Conservation (phyloP, 2,888 invertebrate genomes). For the Yponomeuta cagnagella region DNA sequence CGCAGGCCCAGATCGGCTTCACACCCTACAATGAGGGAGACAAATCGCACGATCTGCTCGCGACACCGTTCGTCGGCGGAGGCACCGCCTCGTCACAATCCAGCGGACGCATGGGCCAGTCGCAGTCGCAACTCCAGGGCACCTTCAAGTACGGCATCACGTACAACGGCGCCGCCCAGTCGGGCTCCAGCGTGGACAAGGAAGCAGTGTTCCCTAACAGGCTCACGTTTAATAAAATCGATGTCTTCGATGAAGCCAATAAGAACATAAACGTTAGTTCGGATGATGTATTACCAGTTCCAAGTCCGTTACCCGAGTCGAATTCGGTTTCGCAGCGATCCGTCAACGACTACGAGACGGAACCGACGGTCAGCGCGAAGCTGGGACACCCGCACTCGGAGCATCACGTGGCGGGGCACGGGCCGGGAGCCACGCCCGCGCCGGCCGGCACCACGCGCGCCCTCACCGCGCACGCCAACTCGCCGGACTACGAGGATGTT, state of each 20-base stretch:
- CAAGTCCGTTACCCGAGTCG: not conserved
- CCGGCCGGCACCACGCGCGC: slow-evolving; percentile 50
- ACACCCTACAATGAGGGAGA: slow-evolving; percentile 82
- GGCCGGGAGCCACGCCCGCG: slow-evolving; percentile 30
- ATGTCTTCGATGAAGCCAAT: slow-evolving; percentile 58
- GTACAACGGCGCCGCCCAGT: slow-evolving; percentile 88
- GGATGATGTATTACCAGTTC: not conserved
- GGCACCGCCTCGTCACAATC: slow-evolving; percentile 88
- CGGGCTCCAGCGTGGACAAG: slow-evolving; percentile 83
- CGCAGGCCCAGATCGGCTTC: slow-evolving; percentile 92
- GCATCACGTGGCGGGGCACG: slow-evolving; percentile 41
- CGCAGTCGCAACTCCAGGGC: slow-evolving; percentile 89
- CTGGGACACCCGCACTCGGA: slow-evolving; percentile 51
- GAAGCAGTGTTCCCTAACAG: slow-evolving; percentile 63
- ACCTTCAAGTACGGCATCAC: slow-evolving; percentile 86
- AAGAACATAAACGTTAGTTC: slow-evolving; percentile 40
- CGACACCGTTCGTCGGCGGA: slow-evolving; percentile 81
- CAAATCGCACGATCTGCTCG: slow-evolving; percentile 60
- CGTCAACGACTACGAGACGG: not conserved
- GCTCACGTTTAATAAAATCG: slow-evolving; percentile 59
- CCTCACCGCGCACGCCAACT: slow-evolving; percentile 43
- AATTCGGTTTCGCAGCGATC: not conserved
- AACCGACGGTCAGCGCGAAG: slow-evolving; percentile 20
- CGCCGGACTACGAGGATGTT: slow-evolving; percentile 54
- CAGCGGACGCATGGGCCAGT: slow-evolving; percentile 83